Base-by-base conservation (phyloP, 2,797 vertebrate genomes). In the Aldrovandia affinis region DNA sequence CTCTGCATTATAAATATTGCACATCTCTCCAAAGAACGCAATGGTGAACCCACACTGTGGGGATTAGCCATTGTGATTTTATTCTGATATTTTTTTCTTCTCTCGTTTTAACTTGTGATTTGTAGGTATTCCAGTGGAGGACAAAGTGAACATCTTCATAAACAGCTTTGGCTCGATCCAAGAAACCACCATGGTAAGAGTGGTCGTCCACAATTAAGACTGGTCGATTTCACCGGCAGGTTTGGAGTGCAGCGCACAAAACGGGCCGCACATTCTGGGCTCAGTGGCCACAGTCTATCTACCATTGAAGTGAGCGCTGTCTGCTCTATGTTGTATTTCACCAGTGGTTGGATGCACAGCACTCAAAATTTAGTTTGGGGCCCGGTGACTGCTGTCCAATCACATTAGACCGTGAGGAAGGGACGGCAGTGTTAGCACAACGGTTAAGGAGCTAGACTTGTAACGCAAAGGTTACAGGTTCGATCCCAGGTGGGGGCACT, bases 81-180 rank as follows among this genome's bases (percentile, higher is more conserved):
- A 70, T n/a, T 47, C 39, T 44, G 73, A 20, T 18, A 73, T 39
- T n/a, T 10, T 10, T n/a, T 44, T 42, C n/a, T 9, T 44, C 36
- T 18, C n/a, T n/a, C n/a, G 9, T 75, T 77, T 70, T 14, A 70
- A 80, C 54, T 80, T 73, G 33, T 25, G 50, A 57, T 89, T 91
- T 87, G 2, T 91, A 99, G 98, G 97, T 63, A 97, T 98, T 90
- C 98, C 98, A 86, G 97, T 99, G 0, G 97, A 99, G 91, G 98
- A 97, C 87, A 97, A 94, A 80, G 97, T 99, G 88, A 99, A 99
- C 89, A 99, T 99, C 93, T 99, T 99, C 92, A 99, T 99, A 89
- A 99, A 99, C 93, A 99, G 98, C 90, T 99, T 99, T 95, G 98
- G 98, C 36, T 99, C 98, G 80, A 99, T 99, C 92, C 97, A 98